Evolutionary conservation across 2,888 invertebrate genomes (phyloP).

Genomic region (Scaptomyza polygonia): DNA sequence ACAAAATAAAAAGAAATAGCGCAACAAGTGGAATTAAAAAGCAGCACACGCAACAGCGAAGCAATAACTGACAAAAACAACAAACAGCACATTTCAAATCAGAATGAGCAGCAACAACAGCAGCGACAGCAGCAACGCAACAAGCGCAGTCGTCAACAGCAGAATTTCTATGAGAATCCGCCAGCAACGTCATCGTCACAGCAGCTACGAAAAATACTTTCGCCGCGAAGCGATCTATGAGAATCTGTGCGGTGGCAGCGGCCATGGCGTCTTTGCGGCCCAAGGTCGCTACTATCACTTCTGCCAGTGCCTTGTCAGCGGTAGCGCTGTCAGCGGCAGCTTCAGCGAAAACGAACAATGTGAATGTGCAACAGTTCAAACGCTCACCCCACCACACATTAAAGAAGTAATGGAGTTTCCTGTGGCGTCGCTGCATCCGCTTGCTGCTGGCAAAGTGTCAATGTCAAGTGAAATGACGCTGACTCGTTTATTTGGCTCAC

Average conservation of each 20-base stretch:
- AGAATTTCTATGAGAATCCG: constrained; percentile 66
- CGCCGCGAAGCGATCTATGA: constrained; percentile 80
- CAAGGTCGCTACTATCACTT: constrained; percentile 82
- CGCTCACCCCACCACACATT: constrained; percentile 5
- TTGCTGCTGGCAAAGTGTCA: constrained; percentile 39
- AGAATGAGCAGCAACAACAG: constrained; percentile 40
- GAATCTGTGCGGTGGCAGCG: constrained; percentile 83
- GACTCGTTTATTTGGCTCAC: constrained; percentile 75
- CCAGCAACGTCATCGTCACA: constrained; percentile 29
- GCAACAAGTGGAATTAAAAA: constrained; percentile 50
- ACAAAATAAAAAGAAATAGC: constrained; percentile 40
- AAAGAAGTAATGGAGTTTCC: not conserved
- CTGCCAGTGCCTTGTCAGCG: constrained; percentile 81
- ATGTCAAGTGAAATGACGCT: constrained; percentile 63
- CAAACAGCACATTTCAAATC: constrained; percentile 49
- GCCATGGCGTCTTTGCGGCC: constrained; percentile 82
- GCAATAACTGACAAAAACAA: constrained; percentile 50
- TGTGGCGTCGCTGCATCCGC: constrained; percentile 1
- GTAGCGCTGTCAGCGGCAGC: constrained; percentile 68
- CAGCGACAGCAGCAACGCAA: constrained; percentile 32
- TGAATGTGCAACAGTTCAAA: constrained; percentile 38
- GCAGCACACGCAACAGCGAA: constrained; percentile 39
- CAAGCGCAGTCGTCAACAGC: constrained; percentile 49
- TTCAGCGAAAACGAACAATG: constrained; percentile 79
- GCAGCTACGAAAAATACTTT: constrained; percentile 79